phyloP scores from a whole-genome alignment of 2,113 vertebrate genomes.

The Pogonocichla stellata region DNA sequence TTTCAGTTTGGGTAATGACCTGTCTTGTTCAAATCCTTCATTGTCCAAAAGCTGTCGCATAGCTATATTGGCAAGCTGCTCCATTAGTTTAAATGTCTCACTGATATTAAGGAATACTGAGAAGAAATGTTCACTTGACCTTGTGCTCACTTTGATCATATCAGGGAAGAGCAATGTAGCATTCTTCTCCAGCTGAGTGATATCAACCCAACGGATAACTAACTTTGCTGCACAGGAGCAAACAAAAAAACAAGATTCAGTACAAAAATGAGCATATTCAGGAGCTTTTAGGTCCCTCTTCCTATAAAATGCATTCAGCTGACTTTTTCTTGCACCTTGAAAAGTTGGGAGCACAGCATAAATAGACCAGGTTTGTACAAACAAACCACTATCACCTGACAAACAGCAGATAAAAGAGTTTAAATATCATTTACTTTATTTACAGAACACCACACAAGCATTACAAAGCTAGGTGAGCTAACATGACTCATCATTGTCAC shows the following conservation, averaged over 20 bases:
- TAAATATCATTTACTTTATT: neutral
- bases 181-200: constrained; percentile 95
- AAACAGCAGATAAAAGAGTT: neutral
- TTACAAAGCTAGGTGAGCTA: neutral
- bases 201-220: constrained; percentile 96
- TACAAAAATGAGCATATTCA: neutral
- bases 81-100: constrained; percentile 96
- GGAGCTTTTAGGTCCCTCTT: neutral
- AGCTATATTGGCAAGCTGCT: constrained; percentile 97
- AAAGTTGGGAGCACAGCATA: neutral
- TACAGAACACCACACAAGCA: neutral
- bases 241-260: neutral
- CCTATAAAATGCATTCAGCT: neutral
- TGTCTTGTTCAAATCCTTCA: constrained; percentile 94
- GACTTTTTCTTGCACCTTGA: neutral
- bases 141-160: constrained; percentile 92
- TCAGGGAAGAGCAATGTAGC: constrained; percentile 92
- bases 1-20: constrained; percentile 93
- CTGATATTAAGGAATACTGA: constrained; percentile 97
- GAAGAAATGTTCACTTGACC: constrained; percentile 89
- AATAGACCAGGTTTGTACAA: neutral
- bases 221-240: constrained; percentile 82
- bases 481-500: neutral
- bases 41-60: constrained; percentile 97
- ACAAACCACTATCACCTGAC: neutral